Percentiles rank a stretch among this genome's conserved stretches.
Conservation (phyloP, 2,113 vertebrate species). For the Acanthochromis polyacanthus region DNA sequence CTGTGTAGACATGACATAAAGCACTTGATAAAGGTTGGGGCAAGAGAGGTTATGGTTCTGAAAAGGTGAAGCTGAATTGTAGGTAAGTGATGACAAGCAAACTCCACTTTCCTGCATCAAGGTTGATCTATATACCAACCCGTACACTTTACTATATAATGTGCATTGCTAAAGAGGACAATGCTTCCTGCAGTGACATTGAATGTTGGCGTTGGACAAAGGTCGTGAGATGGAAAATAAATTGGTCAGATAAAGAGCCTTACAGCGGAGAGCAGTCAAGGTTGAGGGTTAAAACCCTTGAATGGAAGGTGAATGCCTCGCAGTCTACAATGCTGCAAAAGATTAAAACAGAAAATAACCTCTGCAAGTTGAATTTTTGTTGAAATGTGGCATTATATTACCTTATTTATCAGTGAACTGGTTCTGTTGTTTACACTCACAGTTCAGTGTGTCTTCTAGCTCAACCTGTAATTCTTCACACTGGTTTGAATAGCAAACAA, state of each 20-base stretch:
- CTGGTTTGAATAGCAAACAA: no score
- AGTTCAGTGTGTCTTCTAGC: no score
- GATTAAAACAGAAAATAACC: not conserved
- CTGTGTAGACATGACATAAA: not conserved
- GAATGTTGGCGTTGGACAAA: constrained; percentile 6
- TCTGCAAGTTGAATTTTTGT: not conserved
- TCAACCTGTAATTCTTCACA: no score
- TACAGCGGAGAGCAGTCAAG: not conserved
- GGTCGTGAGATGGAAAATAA: not conserved
- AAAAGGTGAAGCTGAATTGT: not conserved
- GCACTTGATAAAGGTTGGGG: not conserved
- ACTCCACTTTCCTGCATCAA: not conserved
- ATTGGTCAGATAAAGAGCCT: constrained; percentile 2
- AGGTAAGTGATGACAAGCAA: not conserved
- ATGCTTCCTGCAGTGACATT: not conserved
- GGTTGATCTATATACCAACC: not conserved
- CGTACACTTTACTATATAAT: not conserved
- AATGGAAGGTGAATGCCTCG: not conserved
- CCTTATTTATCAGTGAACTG: not conserved
- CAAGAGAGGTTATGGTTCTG: not conserved
- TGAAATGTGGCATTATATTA: not conserved
- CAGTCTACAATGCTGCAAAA: not conserved
- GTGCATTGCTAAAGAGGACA: not conserved
- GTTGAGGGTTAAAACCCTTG: constrained; percentile 1
- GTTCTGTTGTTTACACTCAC: no score